Evolutionary conservation across 2,113 vertebrate genomes (phyloP).

Genomic region (Hydrolagus affinis): DNA sequence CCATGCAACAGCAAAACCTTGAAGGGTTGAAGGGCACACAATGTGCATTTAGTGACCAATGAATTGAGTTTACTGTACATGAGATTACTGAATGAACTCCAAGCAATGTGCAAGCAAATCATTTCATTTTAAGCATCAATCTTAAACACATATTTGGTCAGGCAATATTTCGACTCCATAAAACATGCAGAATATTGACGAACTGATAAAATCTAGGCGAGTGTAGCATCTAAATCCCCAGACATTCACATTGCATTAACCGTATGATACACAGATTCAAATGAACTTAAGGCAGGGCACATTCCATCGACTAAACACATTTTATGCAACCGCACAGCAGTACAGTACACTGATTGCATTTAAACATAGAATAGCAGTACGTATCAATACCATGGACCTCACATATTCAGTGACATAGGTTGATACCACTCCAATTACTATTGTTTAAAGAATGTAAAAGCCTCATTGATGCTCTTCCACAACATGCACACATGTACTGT

Average conservation of each 20-base stretch:
- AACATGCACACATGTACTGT: too few species aligned
- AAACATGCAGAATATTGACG: neutral
- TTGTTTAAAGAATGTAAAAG: neutral
- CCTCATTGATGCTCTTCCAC: neutral
- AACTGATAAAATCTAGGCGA: neutral
- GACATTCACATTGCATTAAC: neutral
- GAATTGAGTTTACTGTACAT: neutral
- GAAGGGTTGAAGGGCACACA: neutral
- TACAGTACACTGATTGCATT: neutral
- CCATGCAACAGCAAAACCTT: neutral
- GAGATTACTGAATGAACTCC: neutral
- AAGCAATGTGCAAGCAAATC: neutral
- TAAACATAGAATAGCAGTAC: neutral
- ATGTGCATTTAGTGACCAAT: neutral
- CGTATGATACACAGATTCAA: neutral
- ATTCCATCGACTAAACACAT: neutral
- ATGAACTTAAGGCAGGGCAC: neutral
- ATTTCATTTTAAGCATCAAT: neutral
- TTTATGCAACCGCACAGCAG: neutral
- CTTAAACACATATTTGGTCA: neutral
- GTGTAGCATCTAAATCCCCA: neutral
- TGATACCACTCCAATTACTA: neutral
- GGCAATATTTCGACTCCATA: neutral
- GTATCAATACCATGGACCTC: neutral
- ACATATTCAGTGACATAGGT: too few species aligned